Evolutionary conservation across 2,113 vertebrate species (phyloP).

Genomic region (Hyperopisus bebe): DNA sequence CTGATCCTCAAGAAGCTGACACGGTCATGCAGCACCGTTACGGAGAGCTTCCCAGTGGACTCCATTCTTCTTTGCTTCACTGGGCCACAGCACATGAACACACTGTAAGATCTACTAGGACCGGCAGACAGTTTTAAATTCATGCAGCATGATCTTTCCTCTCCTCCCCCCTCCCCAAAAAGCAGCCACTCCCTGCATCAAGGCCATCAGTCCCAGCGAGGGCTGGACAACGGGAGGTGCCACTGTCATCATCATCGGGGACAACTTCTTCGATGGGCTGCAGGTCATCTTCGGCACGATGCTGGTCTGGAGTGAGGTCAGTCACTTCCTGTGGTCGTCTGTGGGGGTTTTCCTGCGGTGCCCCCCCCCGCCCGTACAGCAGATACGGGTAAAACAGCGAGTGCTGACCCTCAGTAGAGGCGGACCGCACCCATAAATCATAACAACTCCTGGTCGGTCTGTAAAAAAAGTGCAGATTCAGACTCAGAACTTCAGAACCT

Average conservation of each 20-base stretch:
- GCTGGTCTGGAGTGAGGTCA: slow-evolving; percentile 98
- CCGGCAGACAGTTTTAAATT: background rate
- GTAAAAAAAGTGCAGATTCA: background rate
- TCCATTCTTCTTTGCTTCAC: background rate
- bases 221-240: slow-evolving; percentile 96
- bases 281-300: slow-evolving; percentile 98
- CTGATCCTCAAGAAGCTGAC: background rate
- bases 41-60: background rate
- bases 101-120: background rate
- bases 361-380: background rate
- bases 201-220: slow-evolving; percentile 98
- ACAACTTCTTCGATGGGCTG: slow-evolving; percentile 97
- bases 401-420: background rate
- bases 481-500: background rate
- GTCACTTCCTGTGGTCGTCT: slow-evolving; percentile 35
- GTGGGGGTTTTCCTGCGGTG: background rate
- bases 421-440: background rate
- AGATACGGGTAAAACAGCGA: background rate
- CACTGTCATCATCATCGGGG: slow-evolving; percentile 96
- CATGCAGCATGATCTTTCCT: background rate
- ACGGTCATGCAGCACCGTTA: background rate
- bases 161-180: slow-evolving; percentile 33
- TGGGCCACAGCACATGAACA: background rate
- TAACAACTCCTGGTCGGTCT: background rate
- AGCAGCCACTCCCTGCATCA: slow-evolving; percentile 94